Evolutionary conservation across 2,797 vertebrate genomes (phyloP), one percentile per base, ranked within the genome.

Genomic region (Melopsittacus undulatus): DNA sequence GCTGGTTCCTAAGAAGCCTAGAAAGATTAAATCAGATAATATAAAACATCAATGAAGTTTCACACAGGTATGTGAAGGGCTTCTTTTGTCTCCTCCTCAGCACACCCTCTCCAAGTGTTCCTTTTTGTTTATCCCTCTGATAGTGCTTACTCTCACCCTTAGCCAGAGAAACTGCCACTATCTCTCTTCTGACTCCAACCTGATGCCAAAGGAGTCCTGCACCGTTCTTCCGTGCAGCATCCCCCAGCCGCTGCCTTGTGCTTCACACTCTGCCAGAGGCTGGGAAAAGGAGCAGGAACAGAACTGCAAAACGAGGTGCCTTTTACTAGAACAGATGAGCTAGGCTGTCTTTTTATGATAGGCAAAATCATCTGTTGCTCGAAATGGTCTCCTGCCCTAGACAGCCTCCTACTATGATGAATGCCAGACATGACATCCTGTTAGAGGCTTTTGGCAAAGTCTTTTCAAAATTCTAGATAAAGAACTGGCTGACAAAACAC

Each of bases 161-260:
- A 18, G 29, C 15, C 32, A 32, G 22, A 57, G 80, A 62, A 76
- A 76, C 12, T 72, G 30, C 23, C 0, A 1, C 36, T 15, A 40
- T 12, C 30, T 38, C 45, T 61, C 42, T 40, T 22, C 52, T 72
- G 48, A 45, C 26, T 34, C 52, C 43, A 85, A 22, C 26, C 52
- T 56, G 29, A 49, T 0, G 1, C 5, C 0, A 0, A 78, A 64
- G 68, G 5, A 73, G 30, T 34, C n/a, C 57, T 45, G 46, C 14
- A 38, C n/a, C 1, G 0, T 36, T 32, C 36, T 78, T 20, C 38
- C 11, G 34, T 27, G 43, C 23, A 52, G 34, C 49, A 87, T 23
- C 18, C 48, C 32, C 7, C 64, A 46, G 36, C n/a, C 22, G 12
- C 18, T 62, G 38, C 34, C 40, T n/a, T 29, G 30, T 34, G 56